These are phyloP conservation scores for Pyrgilauda ruficollis DNA, from an alignment of 2,113 vertebrate species.

Conservation along the genomic window DNA sequence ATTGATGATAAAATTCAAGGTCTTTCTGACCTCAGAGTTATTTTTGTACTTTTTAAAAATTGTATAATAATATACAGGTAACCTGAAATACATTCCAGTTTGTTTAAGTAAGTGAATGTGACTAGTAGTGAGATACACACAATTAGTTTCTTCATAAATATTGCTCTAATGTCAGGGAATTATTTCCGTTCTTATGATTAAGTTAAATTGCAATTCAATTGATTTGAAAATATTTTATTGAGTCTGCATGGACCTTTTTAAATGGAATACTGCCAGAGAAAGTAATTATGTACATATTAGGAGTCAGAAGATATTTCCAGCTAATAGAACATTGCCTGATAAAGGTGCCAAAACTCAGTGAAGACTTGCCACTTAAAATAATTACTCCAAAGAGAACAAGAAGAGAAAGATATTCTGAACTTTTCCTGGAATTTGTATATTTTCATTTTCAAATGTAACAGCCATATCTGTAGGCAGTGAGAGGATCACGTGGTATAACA, in stretches of 20 bases:
- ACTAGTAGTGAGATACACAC: background rate
- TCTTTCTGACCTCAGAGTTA: background rate
- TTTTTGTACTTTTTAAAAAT: background rate
- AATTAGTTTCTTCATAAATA: background rate
- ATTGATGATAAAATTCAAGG: background rate
- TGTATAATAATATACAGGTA: background rate
- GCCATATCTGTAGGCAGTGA: background rate
- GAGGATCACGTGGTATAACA: background rate
- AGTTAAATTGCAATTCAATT: background rate
- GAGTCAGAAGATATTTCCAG: background rate
- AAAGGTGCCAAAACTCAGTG: background rate
- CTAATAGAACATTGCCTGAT: background rate
- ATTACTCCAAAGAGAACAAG: background rate
- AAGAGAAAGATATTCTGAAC: background rate
- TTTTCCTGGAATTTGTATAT: background rate
- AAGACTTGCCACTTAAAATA: background rate
- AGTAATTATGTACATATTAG: background rate
- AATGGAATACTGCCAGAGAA: background rate
- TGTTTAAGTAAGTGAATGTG: background rate
- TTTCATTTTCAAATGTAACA: background rate
- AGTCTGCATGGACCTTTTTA: background rate
- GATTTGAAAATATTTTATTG: background rate
- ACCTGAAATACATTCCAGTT: background rate
- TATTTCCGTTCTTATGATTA: background rate
- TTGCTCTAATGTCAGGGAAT: background rate